Percentiles rank a stretch among this genome's conserved stretches.
Evolutionary conservation across 2,113 vertebrate genomes (phyloP).

Genomic region (Megaceryle maxima): DNA sequence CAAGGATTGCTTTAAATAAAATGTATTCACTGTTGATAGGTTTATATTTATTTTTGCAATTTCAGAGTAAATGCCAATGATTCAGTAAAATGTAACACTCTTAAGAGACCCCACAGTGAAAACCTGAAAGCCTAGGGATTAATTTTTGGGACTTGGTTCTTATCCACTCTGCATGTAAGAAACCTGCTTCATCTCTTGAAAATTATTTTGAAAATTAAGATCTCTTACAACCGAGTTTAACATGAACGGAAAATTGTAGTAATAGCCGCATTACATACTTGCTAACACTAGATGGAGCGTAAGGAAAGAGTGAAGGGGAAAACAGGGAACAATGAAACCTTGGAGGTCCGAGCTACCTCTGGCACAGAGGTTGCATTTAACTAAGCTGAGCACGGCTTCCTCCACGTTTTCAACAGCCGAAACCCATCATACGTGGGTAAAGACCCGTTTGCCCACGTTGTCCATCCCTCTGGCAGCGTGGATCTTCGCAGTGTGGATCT

Average conservation of each 20-base stretch:
- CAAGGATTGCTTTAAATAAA: not conserved
- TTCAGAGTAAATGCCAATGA: not conserved
- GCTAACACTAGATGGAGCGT: slow-evolving; percentile 50
- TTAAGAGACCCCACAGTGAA: not conserved
- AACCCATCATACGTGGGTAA: not conserved
- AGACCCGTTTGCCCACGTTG: not conserved
- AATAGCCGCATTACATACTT: not conserved
- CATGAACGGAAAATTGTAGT: rapidly evolving
- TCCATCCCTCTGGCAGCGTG: not conserved
- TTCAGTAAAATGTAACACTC: not conserved
- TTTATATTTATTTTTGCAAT: not conserved
- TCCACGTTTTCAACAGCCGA: not conserved
- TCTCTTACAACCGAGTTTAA: not conserved
- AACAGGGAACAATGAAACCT: not conserved
- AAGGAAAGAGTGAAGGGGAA: slow-evolving; percentile 26
- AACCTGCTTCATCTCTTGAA: not conserved
- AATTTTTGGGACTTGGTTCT: not conserved
- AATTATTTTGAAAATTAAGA: not conserved
- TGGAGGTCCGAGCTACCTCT: not conserved
- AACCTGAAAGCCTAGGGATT: not conserved
- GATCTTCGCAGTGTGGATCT: rapidly evolving
- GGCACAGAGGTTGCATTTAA: not conserved
- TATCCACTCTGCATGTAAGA: not conserved
- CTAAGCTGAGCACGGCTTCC: not conserved
- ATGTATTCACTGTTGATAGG: not conserved